These are phyloP conservation scores for Eristalinus aeneus DNA, from an alignment of 2,888 invertebrate genomes.

Conservation along the genomic window DNA sequence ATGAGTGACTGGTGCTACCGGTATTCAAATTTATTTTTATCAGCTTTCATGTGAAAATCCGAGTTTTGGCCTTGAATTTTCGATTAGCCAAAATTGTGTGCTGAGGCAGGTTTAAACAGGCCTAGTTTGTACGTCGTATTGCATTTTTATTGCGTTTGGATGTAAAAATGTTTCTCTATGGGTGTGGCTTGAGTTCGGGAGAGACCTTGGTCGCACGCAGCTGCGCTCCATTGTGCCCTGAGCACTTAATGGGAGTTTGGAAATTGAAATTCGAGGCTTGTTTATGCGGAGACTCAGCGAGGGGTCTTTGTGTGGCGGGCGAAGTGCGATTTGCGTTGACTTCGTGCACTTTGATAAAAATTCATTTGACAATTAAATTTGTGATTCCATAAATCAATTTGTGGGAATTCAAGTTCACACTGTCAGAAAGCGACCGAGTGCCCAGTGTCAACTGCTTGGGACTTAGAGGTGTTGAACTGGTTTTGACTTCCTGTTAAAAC, in stretches of 20 bases:
- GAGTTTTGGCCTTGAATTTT: constrained; percentile 16
- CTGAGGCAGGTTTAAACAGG: not conserved
- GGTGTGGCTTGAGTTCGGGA: not conserved
- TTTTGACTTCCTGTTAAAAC: too few species aligned
- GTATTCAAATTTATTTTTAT: constrained; percentile 5
- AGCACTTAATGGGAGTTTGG: not conserved
- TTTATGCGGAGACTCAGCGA: not conserved
- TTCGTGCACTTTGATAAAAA: not conserved
- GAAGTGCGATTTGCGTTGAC: not conserved
- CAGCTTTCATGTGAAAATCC: not conserved
- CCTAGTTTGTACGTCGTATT: not conserved
- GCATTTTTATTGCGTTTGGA: not conserved
- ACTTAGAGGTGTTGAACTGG: too few species aligned
- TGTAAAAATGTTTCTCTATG: not conserved
- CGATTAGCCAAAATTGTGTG: not conserved
- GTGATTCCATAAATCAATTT: not conserved
- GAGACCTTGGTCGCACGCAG: not conserved
- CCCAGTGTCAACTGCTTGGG: too few species aligned
- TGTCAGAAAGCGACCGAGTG: not conserved
- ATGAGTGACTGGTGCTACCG: not conserved
- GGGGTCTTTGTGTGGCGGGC: not conserved
- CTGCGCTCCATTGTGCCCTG: not conserved
- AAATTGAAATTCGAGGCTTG: not conserved
- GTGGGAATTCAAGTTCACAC: not conserved
- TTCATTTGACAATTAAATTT: not conserved